phyloP scores from a whole-genome alignment of 1,140 invertebrate genomes.

The Ceratina australensis region DNA sequence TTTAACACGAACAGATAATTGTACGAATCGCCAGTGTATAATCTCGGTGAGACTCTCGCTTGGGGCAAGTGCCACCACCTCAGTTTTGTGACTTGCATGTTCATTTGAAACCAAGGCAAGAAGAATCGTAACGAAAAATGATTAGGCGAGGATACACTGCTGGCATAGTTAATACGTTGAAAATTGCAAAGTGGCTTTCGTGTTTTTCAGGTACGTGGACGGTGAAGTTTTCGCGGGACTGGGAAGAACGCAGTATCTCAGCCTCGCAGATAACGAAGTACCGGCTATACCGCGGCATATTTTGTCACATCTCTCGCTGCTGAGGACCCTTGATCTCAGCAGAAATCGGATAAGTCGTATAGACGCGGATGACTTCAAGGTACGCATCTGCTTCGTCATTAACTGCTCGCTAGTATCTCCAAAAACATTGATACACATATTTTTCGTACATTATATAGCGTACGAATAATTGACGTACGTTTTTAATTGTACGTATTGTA shows the following conservation, averaged over 20 bases:
- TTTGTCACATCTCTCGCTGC: conserved; percentile 84
- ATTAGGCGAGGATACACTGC: too few relatives aligned
- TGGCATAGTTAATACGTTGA: neutral
- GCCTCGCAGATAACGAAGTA: conserved; percentile 87
- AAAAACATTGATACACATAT: neutral
- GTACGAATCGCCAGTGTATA: too few relatives aligned
- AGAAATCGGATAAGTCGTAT: conserved; percentile 85
- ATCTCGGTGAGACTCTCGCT: too few relatives aligned
- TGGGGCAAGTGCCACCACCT: too few relatives aligned
- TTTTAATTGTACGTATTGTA: too few relatives aligned
- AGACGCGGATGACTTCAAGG: conserved; percentile 83
- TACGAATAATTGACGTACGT: too few relatives aligned
- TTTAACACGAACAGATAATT: too few relatives aligned
- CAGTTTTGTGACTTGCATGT: too few relatives aligned
- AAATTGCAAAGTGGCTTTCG: neutral
- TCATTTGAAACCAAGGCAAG: too few relatives aligned
- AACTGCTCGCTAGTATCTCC: neutral
- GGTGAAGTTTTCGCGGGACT: conserved; percentile 86
- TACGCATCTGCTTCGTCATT: conserved; percentile 61
- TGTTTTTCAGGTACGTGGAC: conserved; percentile 82
- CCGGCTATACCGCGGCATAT: conserved; percentile 85
- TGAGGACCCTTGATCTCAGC: conserved; percentile 87
- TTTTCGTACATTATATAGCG: neutral
- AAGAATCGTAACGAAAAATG: too few relatives aligned
- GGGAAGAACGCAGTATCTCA: conserved; percentile 85